Conservation (phyloP, 2,797 vertebrate species). For the Fistularia tabacaria region DNA sequence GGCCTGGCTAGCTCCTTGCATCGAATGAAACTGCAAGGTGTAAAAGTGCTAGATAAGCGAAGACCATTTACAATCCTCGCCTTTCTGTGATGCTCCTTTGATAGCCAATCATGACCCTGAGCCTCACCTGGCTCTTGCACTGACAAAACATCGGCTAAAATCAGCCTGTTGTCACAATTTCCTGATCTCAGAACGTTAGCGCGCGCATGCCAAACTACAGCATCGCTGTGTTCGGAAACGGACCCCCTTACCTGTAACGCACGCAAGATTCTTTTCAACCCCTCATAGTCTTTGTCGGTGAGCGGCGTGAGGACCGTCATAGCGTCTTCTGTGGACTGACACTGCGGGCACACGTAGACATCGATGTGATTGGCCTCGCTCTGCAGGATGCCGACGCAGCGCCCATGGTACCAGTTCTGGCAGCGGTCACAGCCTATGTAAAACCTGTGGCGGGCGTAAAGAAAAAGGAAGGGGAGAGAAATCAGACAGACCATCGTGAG, state of each 20-base stretch:
- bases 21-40: too few relatives aligned
- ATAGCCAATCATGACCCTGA: too few relatives aligned
- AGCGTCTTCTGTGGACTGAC: conserved; percentile 97
- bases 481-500: background rate
- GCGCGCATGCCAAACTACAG: too few relatives aligned
- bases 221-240: too few relatives aligned
- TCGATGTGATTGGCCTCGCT: conserved; percentile 97
- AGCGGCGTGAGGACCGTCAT: conserved; percentile 97
- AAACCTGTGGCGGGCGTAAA: conserved; percentile 74
- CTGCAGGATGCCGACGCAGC: conserved; percentile 96
- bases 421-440: conserved; percentile 98
- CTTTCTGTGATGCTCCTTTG: too few relatives aligned
- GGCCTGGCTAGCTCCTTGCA: too few relatives aligned
- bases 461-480: rapidly evolving
- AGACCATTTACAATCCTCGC: too few relatives aligned
- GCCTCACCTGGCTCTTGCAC: too few relatives aligned
- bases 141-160: background rate
- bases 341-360: conserved; percentile 95
- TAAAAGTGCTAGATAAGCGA: too few relatives aligned
- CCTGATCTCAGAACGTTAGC: too few relatives aligned
- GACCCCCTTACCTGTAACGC: conserved; percentile 84
- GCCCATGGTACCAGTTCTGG: conserved; percentile 99
- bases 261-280: conserved; percentile 89
- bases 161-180: background rate
- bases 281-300: conserved; percentile 95